Evolutionary conservation across 2,113 vertebrate species (phyloP), one percentile per base, ranked within the genome.

Genomic region (Fulica atra): DNA sequence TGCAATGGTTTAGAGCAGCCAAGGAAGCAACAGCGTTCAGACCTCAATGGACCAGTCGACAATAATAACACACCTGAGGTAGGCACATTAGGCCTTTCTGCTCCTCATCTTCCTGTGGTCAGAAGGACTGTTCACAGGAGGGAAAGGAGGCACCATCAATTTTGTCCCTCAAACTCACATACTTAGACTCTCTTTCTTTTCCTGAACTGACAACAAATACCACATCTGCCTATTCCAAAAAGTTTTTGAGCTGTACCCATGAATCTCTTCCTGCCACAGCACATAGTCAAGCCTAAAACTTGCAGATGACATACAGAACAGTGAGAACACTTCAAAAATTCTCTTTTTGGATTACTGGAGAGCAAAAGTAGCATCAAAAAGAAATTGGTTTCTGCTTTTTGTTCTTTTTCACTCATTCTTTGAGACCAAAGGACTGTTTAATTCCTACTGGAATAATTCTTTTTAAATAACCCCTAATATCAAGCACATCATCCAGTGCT

Each of bases 1-100:
- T 99, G 98, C 97, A 99, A 99, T 56, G 98, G 98, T 74, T 97
- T 98, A 61, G 99, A 99, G 73, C 99, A 99, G 93, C 98, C 99
- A 1, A 98, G 99, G 95, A 99, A 99, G 95, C 99, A 99, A 94
- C 99, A 99, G 97, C 99, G 99, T 38, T 99, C 99, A 7, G 99
- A 99, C 95, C 99, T 99, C 96, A 99, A 99, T 35, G 98, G 99
- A 61, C 99, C 99, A 2, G 89, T 97, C 64, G 99, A 99, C 97
- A 99, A 99, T 96, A 99, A 99, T 96, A 99, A 99, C 31, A 96
- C 98, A 68, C 97, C 98, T 1, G 99, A 99, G 98, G 99, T 99
- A 88, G 97, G 96, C 73, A 18, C 51, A 4, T 35, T 11, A 10
- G 19, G 42, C 29, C 1, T 0, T 18, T n/a, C 38, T 70, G 77